These are phyloP conservation scores for Rhamphomyia laevipes DNA, from an alignment of 2,888 invertebrate genomes.

Conservation along the genomic window DNA sequence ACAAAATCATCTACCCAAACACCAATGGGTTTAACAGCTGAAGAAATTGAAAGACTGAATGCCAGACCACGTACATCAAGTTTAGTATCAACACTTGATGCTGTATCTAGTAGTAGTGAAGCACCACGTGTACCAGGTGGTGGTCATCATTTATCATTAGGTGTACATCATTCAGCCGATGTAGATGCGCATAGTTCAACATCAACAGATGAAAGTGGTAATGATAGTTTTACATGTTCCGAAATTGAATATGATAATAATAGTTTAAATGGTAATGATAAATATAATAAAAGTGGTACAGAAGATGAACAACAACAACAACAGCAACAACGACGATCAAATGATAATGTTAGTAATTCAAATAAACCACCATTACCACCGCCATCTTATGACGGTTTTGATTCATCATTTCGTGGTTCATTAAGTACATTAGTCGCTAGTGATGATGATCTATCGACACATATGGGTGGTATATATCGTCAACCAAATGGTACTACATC, in stretches of 20 bases:
- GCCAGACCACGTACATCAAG: slow-evolving; percentile 80
- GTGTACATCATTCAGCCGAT: slow-evolving; percentile 60
- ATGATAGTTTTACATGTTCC: slow-evolving; percentile 96
- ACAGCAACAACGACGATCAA: slow-evolving; percentile 37
- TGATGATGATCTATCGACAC: slow-evolving; percentile 79
- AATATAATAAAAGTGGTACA: slow-evolving; percentile 51
- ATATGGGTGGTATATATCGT: slow-evolving; percentile 67
- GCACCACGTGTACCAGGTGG: slow-evolving; percentile 58
- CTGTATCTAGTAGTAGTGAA: slow-evolving; percentile 83
- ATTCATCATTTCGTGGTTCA: slow-evolving; percentile 88
- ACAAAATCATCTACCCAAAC: slow-evolving; percentile 59
- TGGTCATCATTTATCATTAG: slow-evolving; percentile 55
- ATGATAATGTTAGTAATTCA: slow-evolving; percentile 41
- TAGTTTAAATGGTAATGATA: slow-evolving; percentile 69
- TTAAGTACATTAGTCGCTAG: slow-evolving; percentile 88
- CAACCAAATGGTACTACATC: slow-evolving; percentile 58
- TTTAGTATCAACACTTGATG: slow-evolving; percentile 82
- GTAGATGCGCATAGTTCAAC: slow-evolving; percentile 64
- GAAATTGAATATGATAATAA: slow-evolving; percentile 95
- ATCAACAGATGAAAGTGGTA: slow-evolving; percentile 85
- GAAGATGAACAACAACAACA: slow-evolving; percentile 42
- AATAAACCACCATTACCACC: slow-evolving; percentile 57
- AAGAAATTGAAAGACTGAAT: slow-evolving; percentile 85
- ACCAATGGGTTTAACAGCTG: slow-evolving; percentile 78
- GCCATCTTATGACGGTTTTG: slow-evolving; percentile 80